Evolutionary conservation across 1,140 invertebrate genomes (phyloP).

Genomic region (Drosophila parabipectinata): DNA sequence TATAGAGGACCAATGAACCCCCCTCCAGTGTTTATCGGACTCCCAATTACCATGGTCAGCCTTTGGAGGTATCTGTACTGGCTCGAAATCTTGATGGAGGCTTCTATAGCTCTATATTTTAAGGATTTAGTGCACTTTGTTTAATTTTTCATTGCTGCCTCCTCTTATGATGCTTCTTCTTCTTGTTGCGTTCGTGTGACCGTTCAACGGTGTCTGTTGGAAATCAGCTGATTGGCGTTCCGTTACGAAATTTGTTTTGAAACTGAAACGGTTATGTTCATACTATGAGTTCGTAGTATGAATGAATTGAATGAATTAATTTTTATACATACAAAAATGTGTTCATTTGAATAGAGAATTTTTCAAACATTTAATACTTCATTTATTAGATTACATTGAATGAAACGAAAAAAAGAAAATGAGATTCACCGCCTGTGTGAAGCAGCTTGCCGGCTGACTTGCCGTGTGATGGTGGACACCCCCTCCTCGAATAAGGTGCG

Average conservation of each 20-base stretch:
- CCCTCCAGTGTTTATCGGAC: conserved; percentile 8
- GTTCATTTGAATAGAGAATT: background rate
- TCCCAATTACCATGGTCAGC: conserved; percentile 65
- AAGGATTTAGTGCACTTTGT: conserved; percentile 43
- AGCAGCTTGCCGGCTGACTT: conserved; percentile 77
- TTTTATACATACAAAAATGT: background rate
- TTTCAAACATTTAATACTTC: background rate
- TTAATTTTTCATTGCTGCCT: conserved; percentile 65
- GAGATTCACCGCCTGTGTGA: conserved; percentile 35
- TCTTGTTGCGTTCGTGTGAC: conserved; percentile 30
- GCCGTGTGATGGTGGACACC: conserved; percentile 94
- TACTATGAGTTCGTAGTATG: no score
- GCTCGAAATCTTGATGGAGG: conserved; percentile 65
- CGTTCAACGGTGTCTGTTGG: conserved; percentile 64
- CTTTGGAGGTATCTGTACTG: conserved; percentile 67
- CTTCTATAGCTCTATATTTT: conserved; percentile 23
- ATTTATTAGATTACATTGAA: background rate
- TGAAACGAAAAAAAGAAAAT: background rate
- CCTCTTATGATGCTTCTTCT: conserved; percentile 59
- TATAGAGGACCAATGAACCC: conserved; percentile 18
- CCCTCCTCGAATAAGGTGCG: conserved; percentile 98
- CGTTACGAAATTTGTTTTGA: conserved; percentile 13
- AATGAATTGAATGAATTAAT: no score
- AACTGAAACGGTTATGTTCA: background rate
- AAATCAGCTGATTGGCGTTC: conserved; percentile 40